Evolutionary conservation across 1,140 invertebrate genomes (phyloP).

Genomic region (Drosophila truncata): DNA sequence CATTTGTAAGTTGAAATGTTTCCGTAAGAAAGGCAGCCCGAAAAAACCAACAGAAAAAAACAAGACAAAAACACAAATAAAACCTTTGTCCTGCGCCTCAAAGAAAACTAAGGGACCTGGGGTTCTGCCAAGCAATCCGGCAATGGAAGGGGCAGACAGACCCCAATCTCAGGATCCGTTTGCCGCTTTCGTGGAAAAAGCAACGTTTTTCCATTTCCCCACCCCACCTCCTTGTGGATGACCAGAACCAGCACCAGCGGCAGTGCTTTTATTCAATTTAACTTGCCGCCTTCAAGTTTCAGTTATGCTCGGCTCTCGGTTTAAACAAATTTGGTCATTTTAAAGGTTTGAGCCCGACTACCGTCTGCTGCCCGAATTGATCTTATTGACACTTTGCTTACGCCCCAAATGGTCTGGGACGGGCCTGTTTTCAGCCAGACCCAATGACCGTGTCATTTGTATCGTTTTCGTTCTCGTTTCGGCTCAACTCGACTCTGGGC

Average conservation of each 20-base stretch:
- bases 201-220: slow-evolving; percentile 9
- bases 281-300: slow-evolving; percentile 33
- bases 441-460: slow-evolving; percentile 78
- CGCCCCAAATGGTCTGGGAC: slow-evolving; percentile 62
- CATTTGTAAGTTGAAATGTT: slow-evolving; percentile 84
- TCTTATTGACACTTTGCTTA: slow-evolving; percentile 70
- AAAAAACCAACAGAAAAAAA: slow-evolving; percentile 39
- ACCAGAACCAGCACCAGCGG: slow-evolving; percentile 27
- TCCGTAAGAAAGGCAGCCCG: slow-evolving; percentile 39
- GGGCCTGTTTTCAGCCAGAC: slow-evolving; percentile 22
- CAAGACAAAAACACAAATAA: slow-evolving; percentile 68
- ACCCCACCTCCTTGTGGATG: neutral
- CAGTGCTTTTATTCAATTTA: slow-evolving; percentile 67
- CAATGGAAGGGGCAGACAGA: slow-evolving; percentile 17
- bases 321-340: slow-evolving; percentile 67
- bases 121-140: slow-evolving; percentile 9
- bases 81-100: slow-evolving; percentile 54
- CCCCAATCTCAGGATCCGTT: slow-evolving; percentile 42
- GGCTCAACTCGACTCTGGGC: neutral
- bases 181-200: slow-evolving; percentile 26
- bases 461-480: slow-evolving; percentile 46
- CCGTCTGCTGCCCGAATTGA: slow-evolving; percentile 46
- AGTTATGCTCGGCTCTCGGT: slow-evolving; percentile 13
- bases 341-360: slow-evolving; percentile 31
- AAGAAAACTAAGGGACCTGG: slow-evolving; percentile 31